Evolutionary conservation across 2,888 invertebrate species (phyloP).

Genomic region (Melipona bicolor): DNA sequence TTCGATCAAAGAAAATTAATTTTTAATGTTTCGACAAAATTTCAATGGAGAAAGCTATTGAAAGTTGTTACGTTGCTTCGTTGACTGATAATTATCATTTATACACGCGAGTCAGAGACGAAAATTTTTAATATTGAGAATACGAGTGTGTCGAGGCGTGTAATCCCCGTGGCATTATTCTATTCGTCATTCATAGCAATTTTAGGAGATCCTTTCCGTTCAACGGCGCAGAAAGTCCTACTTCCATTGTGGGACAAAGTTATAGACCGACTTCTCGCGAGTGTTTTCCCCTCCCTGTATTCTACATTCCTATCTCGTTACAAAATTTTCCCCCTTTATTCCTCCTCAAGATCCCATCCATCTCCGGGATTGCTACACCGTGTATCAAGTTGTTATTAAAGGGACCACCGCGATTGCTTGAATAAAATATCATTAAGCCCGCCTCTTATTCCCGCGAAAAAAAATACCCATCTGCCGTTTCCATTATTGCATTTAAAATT

Average conservation of each 20-base stretch:
- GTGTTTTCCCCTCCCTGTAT: slow-evolving; percentile 44
- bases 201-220: slow-evolving; percentile 50
- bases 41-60: too few relatives aligned
- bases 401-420: neutral
- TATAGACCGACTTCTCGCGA: slow-evolving; percentile 54
- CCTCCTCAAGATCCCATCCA: neutral
- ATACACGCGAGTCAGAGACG: neutral
- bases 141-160: slow-evolving; percentile 21
- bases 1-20: too few relatives aligned
- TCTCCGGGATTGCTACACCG: neutral
- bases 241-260: slow-evolving; percentile 55
- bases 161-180: slow-evolving; percentile 47
- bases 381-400: slow-evolving; percentile 10
- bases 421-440: neutral
- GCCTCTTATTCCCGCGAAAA: too few relatives aligned
- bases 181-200: slow-evolving; percentile 57
- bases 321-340: slow-evolving; percentile 43
- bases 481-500: neutral
- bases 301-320: slow-evolving; percentile 39
- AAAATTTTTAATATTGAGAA: slow-evolving; percentile 24
- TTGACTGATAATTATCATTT: slow-evolving; percentile 1
- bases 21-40: too few relatives aligned
- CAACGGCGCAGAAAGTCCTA: slow-evolving; percentile 60
- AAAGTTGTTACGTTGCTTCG: too few relatives aligned
- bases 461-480: neutral